Conservation (phyloP, 2,888 invertebrate genomes). For the Adelognathus sp. region DNA sequence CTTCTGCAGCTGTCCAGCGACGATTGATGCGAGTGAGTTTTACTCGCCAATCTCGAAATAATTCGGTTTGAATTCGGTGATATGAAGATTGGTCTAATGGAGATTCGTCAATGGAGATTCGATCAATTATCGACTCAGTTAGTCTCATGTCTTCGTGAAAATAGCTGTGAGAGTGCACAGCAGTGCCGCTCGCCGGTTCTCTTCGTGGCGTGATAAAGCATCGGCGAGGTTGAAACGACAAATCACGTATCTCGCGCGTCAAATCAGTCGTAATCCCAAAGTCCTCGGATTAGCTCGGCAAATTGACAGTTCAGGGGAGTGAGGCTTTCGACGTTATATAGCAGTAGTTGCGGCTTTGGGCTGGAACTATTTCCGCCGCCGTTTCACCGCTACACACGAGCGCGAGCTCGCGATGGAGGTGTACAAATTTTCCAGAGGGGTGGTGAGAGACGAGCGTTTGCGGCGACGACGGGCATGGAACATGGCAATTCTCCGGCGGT, state of each 20-base stretch:
- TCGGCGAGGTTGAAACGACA: neutral
- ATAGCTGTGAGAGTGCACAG: too few species aligned
- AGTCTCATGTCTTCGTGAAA: too few species aligned
- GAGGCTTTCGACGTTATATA: constrained; percentile 21
- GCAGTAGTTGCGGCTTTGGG: constrained; percentile 14
- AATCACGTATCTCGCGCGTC: constrained; percentile 25
- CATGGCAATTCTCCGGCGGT: constrained; percentile 30
- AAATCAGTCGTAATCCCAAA: constrained; percentile 29
- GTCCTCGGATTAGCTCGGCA: constrained; percentile 35
- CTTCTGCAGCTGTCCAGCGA: too few species aligned
- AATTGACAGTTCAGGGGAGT: constrained; percentile 28
- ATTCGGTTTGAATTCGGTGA: too few species aligned
- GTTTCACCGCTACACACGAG: neutral
- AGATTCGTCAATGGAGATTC: too few species aligned
- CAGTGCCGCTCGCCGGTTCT: too few species aligned
- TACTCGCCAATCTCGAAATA: too few species aligned
- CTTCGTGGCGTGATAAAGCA: too few species aligned
- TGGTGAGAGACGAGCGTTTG: neutral
- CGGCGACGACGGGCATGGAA: constrained; percentile 25
- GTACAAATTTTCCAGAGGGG: neutral
- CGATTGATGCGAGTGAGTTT: too few species aligned
- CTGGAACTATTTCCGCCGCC: neutral
- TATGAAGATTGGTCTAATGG: too few species aligned
- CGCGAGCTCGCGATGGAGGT: neutral
- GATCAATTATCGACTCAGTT: too few species aligned